Conservation (phyloP, 2,888 invertebrate genomes). For the Loripinus fragilis region DNA sequence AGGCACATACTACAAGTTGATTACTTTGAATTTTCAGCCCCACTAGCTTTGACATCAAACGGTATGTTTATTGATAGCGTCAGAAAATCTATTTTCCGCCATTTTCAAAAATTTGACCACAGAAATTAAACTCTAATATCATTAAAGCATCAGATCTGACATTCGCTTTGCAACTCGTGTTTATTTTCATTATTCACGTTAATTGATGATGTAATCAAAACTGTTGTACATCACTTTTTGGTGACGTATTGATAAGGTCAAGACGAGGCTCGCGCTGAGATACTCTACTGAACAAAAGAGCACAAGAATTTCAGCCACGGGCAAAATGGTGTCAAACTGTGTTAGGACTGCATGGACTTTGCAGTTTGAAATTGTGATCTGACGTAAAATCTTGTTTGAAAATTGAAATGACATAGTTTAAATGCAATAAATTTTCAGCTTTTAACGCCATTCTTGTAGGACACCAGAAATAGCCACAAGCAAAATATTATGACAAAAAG, state of each 20-base stretch:
- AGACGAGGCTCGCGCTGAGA: conserved; percentile 40
- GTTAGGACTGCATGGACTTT: neutral
- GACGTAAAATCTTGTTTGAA: neutral
- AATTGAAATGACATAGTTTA: neutral
- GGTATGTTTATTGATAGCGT: neutral
- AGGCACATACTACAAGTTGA: too few relatives aligned
- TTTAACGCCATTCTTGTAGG: too few relatives aligned
- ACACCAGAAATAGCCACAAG: too few relatives aligned
- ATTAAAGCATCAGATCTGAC: conserved; percentile 14
- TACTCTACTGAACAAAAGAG: conserved; percentile 3
- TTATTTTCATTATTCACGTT: conserved; percentile 24
- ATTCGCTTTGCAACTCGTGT: conserved; percentile 5
- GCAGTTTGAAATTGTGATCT: neutral
- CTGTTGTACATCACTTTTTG: conserved; percentile 46
- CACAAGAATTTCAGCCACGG: conserved; percentile 11
- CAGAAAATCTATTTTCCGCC: conserved; percentile 15
- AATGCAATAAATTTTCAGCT: conserved; percentile 14
- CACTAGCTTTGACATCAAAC: conserved; percentile 1
- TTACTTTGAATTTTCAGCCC: conserved; percentile 4
- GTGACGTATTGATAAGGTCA: conserved; percentile 44
- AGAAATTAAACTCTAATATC: conserved; percentile 10
- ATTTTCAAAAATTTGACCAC: conserved; percentile 9
- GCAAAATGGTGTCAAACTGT: conserved; percentile 11
- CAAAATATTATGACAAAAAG: too few relatives aligned
- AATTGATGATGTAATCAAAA: conserved; percentile 52